These are phyloP conservation scores for Peromyscus aztecus DNA, from an alignment of 2,797 vertebrate genomes.

Conservation along the genomic window DNA sequence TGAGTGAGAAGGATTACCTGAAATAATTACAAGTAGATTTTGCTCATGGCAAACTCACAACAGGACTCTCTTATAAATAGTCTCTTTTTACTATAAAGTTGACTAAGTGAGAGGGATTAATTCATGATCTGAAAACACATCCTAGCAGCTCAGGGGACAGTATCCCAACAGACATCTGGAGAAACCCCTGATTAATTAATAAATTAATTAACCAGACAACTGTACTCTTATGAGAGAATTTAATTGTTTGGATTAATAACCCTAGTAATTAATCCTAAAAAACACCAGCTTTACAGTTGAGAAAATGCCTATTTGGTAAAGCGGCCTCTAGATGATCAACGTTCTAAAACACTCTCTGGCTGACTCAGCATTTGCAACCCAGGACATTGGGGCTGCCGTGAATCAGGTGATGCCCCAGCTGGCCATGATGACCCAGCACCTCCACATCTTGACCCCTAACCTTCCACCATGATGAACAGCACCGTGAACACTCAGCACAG, in stretches of 20 bases:
- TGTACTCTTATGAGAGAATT: constrained; percentile 85
- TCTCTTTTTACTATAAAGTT: constrained; percentile 65
- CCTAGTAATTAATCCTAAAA: constrained; percentile 88
- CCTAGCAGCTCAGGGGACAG: constrained; percentile 81
- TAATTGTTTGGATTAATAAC: constrained; percentile 90
- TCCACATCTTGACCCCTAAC: fast-evolving
- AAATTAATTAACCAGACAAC: constrained; percentile 87
- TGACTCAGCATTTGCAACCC: constrained; percentile 56
- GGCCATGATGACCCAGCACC: not conserved
- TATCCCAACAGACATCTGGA: constrained; percentile 87
- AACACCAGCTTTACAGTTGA: constrained; percentile 82
- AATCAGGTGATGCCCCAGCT: constrained; percentile 32
- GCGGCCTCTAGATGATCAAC: constrained; percentile 71
- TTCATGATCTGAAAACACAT: constrained; percentile 76
- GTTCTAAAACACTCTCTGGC: constrained; percentile 60
- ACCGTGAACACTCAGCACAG: not conserved
- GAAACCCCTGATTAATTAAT: constrained; percentile 88
- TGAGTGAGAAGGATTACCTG: constrained; percentile 78
- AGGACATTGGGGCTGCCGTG: not conserved
- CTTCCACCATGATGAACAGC: not conserved
- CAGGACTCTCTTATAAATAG: constrained; percentile 71
- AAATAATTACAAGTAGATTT: constrained; percentile 82
- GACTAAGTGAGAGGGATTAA: constrained; percentile 76
- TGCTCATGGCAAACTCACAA: constrained; percentile 76
- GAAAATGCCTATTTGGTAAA: constrained; percentile 83